Percentiles rank a stretch among this genome's conserved stretches.
These are phyloP conservation scores for Drosophila repleta DNA, from an alignment of 1,140 invertebrate genomes.

Conservation along the genomic window DNA sequence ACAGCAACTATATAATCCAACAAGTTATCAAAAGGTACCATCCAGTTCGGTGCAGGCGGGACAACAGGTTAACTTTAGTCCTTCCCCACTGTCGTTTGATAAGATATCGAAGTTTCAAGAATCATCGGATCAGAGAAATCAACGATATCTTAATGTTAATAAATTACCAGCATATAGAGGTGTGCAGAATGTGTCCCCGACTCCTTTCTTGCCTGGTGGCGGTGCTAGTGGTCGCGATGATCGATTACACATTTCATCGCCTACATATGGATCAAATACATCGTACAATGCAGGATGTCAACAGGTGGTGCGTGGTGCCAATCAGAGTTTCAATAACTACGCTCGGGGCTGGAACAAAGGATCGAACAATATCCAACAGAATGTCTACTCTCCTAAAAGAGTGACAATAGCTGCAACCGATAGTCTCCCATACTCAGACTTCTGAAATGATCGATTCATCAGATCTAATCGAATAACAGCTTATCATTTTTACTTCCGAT, in stretches of 20 bases:
- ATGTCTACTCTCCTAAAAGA: background rate
- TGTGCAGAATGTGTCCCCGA: constrained; percentile 56
- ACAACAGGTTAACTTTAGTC: constrained; percentile 63
- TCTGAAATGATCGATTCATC: constrained; percentile 32
- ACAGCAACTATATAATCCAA: constrained; percentile 36
- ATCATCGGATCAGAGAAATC: constrained; percentile 12
- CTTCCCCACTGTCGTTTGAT: constrained; percentile 68
- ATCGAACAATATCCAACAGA: background rate
- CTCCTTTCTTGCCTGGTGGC: constrained; percentile 38
- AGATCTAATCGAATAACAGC: background rate
- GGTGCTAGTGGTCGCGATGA: background rate
- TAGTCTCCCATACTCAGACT: constrained; percentile 67
- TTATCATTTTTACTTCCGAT: constrained; percentile 10
- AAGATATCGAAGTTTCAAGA: constrained; percentile 75
- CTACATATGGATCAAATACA: constrained; percentile 6
- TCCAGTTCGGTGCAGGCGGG: constrained; percentile 8
- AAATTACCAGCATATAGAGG: constrained; percentile 15
- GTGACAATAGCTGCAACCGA: background rate
- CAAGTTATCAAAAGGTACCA: constrained; percentile 45
- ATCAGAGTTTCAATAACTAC: constrained; percentile 91
- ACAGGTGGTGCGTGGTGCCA: background rate
- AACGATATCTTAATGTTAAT: constrained; percentile 29
- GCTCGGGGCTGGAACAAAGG: constrained; percentile 89
- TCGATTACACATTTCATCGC: constrained; percentile 27
- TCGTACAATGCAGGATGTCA: background rate